Evolutionary conservation across 1,140 invertebrate genomes (phyloP).

Genomic region (Macrocentrus cingulum): DNA sequence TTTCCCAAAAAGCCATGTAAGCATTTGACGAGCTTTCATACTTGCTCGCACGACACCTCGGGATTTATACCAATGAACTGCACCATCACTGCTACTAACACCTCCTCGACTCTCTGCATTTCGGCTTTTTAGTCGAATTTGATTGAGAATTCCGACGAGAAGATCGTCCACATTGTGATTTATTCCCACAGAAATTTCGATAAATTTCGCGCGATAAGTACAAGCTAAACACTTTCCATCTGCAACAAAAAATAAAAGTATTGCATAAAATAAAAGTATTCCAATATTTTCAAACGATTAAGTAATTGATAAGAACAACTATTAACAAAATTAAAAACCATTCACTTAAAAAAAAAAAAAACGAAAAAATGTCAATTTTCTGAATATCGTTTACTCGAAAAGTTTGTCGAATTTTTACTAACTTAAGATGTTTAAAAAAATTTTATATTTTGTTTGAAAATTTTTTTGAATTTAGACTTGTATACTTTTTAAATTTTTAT

Average conservation of each 20-base stretch:
- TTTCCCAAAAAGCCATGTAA: conserved; percentile 87
- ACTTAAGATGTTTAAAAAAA: too few relatives aligned
- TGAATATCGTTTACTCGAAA: too few relatives aligned
- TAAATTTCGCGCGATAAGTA: conserved; percentile 83
- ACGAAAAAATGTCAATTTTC: too few relatives aligned
- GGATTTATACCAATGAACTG: conserved; percentile 77
- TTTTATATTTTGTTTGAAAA: too few relatives aligned
- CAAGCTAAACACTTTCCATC: conserved; percentile 86
- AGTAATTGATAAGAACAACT: too few relatives aligned
- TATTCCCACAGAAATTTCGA: conserved; percentile 86
- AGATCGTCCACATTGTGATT: conserved; percentile 90
- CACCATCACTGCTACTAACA: conserved; percentile 53
- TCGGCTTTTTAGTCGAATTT: conserved; percentile 76
- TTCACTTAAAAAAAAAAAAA: too few relatives aligned
- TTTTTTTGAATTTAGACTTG: too few relatives aligned
- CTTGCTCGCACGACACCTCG: conserved; percentile 78
- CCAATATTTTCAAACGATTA: too few relatives aligned
- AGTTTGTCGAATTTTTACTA: too few relatives aligned
- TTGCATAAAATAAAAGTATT: too few relatives aligned
- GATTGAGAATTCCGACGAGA: conserved; percentile 77
- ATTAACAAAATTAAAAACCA: too few relatives aligned
- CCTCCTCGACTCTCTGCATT: conserved; percentile 57
- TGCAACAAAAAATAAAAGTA: conserved; percentile 17
- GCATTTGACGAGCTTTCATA: conserved; percentile 85
- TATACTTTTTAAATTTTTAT: too few relatives aligned